phyloP scores from a whole-genome alignment of 2,797 vertebrate genomes.

The Melopsittacus undulatus region DNA sequence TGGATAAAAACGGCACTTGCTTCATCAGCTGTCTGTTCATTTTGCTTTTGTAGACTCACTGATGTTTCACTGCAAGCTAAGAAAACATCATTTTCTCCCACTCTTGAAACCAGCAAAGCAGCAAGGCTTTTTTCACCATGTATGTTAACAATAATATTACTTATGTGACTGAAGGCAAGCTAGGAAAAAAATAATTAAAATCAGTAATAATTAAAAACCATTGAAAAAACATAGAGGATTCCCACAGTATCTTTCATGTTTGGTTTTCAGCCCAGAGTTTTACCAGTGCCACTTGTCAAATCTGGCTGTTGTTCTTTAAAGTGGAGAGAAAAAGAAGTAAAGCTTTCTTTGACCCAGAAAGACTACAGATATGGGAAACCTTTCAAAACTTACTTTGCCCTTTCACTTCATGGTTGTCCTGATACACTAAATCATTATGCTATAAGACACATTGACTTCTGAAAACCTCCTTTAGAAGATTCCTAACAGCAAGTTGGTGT shows the following conservation, averaged over 20 bases:
- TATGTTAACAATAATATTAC: not conserved
- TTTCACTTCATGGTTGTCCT: not conserved
- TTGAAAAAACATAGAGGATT: not conserved
- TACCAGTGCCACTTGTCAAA: not conserved
- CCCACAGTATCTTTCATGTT: not conserved
- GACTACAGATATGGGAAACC: not conserved
- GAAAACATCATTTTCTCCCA: not conserved
- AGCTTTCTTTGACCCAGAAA: not conserved
- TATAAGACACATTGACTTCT: not conserved
- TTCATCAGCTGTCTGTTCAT: not conserved
- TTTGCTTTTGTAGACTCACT: not conserved
- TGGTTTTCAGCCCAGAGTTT: not conserved
- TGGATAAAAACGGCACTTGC: not conserved
- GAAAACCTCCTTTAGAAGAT: not conserved
- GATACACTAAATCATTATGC: not conserved
- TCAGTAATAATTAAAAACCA: not conserved
- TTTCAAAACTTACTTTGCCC: not conserved
- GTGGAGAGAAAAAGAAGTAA: not conserved
- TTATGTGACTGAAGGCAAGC: not conserved
- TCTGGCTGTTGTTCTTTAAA: not conserved
- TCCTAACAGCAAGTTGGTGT: not conserved
- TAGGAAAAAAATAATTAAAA: not conserved
- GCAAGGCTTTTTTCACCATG: not conserved
- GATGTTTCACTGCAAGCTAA: not conserved
- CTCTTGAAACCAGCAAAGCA: not conserved